Conservation (phyloP, 1,140 invertebrate species). For the Drosophila kurseongensis region DNA sequence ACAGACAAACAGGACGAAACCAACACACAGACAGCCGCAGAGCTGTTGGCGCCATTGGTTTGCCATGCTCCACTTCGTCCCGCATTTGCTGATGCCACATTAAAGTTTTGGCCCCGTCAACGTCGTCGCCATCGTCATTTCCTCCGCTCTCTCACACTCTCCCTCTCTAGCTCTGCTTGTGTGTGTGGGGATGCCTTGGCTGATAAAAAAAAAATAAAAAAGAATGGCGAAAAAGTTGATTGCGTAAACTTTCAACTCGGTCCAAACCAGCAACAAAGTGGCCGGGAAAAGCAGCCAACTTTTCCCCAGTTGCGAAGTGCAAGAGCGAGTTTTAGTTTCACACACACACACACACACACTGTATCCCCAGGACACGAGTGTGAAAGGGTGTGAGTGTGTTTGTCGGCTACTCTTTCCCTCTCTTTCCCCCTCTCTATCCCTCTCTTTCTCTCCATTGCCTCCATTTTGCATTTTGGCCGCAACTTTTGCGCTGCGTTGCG, state of each 20-base stretch:
- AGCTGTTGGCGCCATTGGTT: conserved; percentile 69
- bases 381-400: conserved; percentile 14
- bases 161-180: background rate
- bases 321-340: conserved; percentile 52
- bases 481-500: conserved; percentile 54
- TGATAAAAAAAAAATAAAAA: conserved; percentile 35
- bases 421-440: background rate
- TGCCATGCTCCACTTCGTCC: conserved; percentile 64
- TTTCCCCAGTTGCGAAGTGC: conserved; percentile 46
- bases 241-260: conserved; percentile 57
- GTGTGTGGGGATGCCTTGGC: conserved; percentile 17
- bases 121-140: conserved; percentile 26
- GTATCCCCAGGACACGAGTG: background rate
- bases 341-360: conserved; percentile 11
- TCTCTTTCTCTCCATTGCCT: conserved; percentile 9
- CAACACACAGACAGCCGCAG: conserved; percentile 47
- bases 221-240: conserved; percentile 58
- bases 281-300: conserved; percentile 48
- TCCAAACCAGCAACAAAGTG: conserved; percentile 51
- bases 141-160: conserved; percentile 5
- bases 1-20: conserved; percentile 2
- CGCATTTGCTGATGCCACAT: conserved; percentile 61
- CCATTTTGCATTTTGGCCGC: conserved; percentile 50
- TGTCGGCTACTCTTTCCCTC: background rate
- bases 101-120: conserved; percentile 74